phyloP scores from a whole-genome alignment of 2,797 vertebrate genomes.

The Cyclura pinguis region DNA sequence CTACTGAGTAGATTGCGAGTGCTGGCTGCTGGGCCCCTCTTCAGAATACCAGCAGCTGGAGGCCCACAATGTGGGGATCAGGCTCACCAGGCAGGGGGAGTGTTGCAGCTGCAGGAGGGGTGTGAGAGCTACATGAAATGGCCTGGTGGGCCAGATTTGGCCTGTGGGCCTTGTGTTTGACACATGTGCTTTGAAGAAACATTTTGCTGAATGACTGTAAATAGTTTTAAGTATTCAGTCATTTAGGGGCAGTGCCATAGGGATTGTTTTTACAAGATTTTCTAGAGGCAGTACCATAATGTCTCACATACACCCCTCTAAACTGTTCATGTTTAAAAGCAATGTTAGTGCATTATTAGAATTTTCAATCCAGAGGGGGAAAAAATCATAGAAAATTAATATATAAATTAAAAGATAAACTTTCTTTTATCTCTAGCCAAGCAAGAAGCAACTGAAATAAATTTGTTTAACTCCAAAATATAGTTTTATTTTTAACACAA shows the following conservation, averaged over 20 bases:
- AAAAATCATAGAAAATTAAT: neutral
- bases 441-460: neutral
- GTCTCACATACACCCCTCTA: neutral
- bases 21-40: too few relatives aligned
- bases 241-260: neutral
- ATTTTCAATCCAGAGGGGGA: conserved; percentile 9
- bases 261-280: neutral
- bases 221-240: neutral
- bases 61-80: too few relatives aligned
- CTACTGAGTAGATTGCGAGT: too few relatives aligned
- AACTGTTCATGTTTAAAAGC: neutral
- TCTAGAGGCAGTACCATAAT: neutral
- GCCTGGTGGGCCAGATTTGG: too few relatives aligned
- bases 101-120: too few relatives aligned
- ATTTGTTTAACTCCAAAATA: neutral
- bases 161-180: too few relatives aligned
- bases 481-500: neutral
- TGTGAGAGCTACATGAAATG: too few relatives aligned
- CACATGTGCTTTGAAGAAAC: neutral
- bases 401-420: neutral
- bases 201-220: neutral
- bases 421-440: conserved; percentile 3
- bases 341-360: neutral
- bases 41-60: too few relatives aligned
- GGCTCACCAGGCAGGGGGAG: too few relatives aligned